Conservation (phyloP, 2,888 invertebrate genomes). For the Pseudococcus jackbeardsleyi region DNA sequence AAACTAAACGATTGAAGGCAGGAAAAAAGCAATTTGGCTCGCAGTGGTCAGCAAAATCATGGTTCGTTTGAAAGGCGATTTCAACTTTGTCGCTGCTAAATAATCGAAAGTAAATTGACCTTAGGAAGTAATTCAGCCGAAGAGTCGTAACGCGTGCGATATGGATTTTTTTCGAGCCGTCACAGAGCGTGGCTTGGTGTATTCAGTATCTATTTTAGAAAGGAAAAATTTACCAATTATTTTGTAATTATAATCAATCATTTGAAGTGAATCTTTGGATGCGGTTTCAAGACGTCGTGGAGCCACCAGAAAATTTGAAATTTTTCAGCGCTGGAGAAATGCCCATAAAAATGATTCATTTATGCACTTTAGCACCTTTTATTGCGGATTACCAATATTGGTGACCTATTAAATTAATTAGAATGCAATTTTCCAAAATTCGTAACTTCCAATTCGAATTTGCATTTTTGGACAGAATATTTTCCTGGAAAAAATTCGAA, state of each 20-base stretch:
- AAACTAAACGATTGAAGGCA: constrained; percentile 42
- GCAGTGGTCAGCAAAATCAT: constrained; percentile 53
- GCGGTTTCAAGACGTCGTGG: too few relatives aligned
- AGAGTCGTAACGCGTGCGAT: background rate
- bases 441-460: too few relatives aligned
- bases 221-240: background rate
- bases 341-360: too few relatives aligned
- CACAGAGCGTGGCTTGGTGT: background rate
- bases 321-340: too few relatives aligned
- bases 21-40: constrained; percentile 48
- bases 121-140: background rate
- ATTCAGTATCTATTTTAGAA: background rate
- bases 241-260: background rate
- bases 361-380: too few relatives aligned
- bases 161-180: background rate
- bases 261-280: too few relatives aligned
- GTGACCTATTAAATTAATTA: too few relatives aligned
- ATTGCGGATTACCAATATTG: too few relatives aligned
- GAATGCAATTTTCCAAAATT: too few relatives aligned
- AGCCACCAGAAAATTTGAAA: too few relatives aligned
- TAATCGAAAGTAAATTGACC: constrained; percentile 31
- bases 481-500: too few relatives aligned
- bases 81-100: background rate
- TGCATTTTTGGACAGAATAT: too few relatives aligned
- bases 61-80: background rate